These are phyloP conservation scores for Lasioglossum vierecki DNA, from an alignment of 2,888 invertebrate species.

Conservation along the genomic window DNA sequence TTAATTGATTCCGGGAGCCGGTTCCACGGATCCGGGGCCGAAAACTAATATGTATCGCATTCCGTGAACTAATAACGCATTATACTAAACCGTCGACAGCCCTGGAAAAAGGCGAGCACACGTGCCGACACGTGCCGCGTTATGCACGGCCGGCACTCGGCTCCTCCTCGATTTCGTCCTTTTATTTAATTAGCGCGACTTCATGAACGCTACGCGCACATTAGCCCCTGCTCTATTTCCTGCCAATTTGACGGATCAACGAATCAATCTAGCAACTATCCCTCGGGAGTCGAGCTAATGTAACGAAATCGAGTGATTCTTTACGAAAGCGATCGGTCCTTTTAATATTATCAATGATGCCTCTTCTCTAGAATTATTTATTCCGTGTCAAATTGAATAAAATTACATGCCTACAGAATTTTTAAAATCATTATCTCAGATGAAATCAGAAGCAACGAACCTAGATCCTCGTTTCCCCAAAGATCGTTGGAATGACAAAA, in stretches of 20 bases:
- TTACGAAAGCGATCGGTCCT: conserved; percentile 6
- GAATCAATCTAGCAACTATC: conserved; percentile 43
- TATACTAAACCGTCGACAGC: conserved; percentile 66
- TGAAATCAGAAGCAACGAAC: neutral
- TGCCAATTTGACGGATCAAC: conserved; percentile 67
- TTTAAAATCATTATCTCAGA: no score
- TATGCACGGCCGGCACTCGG: conserved; percentile 59
- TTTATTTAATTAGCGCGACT: conserved; percentile 82
- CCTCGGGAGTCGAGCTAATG: conserved; percentile 30
- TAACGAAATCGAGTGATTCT: conserved; percentile 38
- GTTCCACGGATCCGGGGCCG: conserved; percentile 43
- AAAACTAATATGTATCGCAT: conserved; percentile 70
- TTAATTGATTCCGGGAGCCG: conserved; percentile 73
- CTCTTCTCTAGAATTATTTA: neutral
- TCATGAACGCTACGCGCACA: conserved; percentile 64
- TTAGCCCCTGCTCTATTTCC: conserved; percentile 66
- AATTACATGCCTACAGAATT: neutral
- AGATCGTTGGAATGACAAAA: neutral
- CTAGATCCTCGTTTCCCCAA: neutral
- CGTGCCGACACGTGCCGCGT: conserved; percentile 74
- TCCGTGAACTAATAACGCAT: conserved; percentile 74
- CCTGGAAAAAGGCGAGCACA: conserved; percentile 64
- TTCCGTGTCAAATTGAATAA: neutral
- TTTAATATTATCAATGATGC: neutral
- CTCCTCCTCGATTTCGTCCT: conserved; percentile 77